phyloP scores from a whole-genome alignment of 2,113 vertebrate genomes.

The Beaufortia kweichowensis region DNA sequence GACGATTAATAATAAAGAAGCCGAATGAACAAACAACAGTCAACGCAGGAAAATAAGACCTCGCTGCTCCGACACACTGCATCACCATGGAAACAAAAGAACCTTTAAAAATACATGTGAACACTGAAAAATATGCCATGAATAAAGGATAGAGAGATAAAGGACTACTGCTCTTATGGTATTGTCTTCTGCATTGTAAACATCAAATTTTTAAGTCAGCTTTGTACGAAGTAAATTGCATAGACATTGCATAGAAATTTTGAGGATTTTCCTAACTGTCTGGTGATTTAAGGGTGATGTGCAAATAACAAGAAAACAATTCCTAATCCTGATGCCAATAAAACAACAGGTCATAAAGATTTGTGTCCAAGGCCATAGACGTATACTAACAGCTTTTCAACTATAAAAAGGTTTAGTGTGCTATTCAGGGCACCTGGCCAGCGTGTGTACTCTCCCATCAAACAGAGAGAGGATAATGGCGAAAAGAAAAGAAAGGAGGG shows the following conservation, averaged over 20 bases:
- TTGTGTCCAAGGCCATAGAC: constrained; percentile 10
- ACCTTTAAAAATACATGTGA: constrained; percentile 29
- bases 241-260: too few relatives aligned
- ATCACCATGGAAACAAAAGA: constrained; percentile 35
- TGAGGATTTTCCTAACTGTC: too few relatives aligned
- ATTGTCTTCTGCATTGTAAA: background rate
- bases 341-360: background rate
- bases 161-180: background rate
- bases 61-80: background rate
- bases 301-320: background rate
- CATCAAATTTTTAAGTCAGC: background rate
- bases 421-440: constrained; percentile 19
- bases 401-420: constrained; percentile 15
- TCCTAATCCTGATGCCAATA: too few relatives aligned
- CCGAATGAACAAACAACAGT: constrained; percentile 10
- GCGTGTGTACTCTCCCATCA: constrained; percentile 18
- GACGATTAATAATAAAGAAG: background rate
- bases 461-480: background rate
- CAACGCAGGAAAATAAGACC: constrained; percentile 14
- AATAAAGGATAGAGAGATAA: background rate
- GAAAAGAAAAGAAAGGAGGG: constrained; percentile 21
- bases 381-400: background rate
- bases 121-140: background rate
- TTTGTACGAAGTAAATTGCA: too few relatives aligned
- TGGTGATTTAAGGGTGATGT: background rate